Evolutionary conservation across 2,797 vertebrate genomes (phyloP).

Genomic region (Halcyon leucocephala): DNA sequence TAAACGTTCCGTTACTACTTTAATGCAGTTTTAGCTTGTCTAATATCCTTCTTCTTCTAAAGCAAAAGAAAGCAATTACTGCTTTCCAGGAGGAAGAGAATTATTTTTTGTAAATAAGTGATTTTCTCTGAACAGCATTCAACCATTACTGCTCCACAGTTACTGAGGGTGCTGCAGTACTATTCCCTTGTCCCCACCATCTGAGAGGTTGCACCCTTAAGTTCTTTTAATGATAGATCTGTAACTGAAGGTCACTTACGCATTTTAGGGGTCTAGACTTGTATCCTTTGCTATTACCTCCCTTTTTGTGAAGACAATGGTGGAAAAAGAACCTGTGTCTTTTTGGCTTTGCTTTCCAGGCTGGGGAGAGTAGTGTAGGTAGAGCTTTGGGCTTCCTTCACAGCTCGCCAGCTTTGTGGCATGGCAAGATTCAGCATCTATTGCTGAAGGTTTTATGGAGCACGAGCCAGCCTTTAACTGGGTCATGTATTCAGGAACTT

Average conservation of each 20-base stretch:
- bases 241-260: not conserved
- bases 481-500: not conserved
- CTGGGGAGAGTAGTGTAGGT: not conserved
- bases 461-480: not conserved
- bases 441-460: not conserved
- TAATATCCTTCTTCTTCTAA: not conserved
- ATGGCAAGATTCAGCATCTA: fast-evolving
- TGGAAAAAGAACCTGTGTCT: not conserved
- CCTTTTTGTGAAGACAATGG: not conserved
- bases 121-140: not conserved
- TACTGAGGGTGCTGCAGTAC: not conserved
- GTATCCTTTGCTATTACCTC: not conserved
- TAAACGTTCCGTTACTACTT: not conserved
- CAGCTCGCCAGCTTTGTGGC: fast-evolving
- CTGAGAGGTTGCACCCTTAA: not conserved
- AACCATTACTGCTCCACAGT: not conserved
- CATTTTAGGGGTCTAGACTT: not conserved
- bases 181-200: not conserved
- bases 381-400: fast-evolving
- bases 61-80: not conserved
- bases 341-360: not conserved
- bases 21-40: not conserved
- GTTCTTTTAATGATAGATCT: not conserved
- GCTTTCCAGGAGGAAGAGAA: not conserved
- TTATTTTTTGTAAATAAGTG: not conserved